Conservation (phyloP, 2,113 vertebrate species). For the Malurus melanocephalus region DNA sequence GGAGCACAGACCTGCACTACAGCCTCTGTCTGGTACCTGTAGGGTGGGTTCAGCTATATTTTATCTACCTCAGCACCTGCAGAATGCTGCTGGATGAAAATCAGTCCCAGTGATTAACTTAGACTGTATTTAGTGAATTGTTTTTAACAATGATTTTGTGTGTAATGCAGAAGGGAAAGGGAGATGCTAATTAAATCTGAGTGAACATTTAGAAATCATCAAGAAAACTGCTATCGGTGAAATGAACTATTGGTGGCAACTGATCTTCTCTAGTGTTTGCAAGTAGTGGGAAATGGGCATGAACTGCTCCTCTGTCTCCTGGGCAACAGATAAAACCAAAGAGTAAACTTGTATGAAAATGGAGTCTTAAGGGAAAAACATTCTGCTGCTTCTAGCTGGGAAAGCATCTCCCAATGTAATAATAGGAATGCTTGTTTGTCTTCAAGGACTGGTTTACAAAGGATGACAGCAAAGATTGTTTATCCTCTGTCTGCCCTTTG, state of each 20-base stretch:
- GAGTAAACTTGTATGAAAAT: not conserved
- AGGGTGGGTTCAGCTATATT: not conserved
- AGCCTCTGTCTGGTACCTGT: not conserved
- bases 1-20: not conserved
- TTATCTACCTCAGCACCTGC: not conserved
- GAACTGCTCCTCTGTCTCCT: not conserved
- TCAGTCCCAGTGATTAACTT: not conserved
- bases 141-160: not conserved
- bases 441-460: not conserved
- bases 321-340: not conserved
- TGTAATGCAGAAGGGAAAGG: not conserved
- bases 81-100: not conserved
- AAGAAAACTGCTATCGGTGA: not conserved
- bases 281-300: not conserved
- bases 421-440: not conserved
- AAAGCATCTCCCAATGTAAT: not conserved
- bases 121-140: not conserved
- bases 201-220: not conserved
- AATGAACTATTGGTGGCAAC: fast-evolving
- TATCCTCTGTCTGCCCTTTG: conserved; percentile 6
- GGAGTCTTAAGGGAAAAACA: not conserved
- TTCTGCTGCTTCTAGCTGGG: not conserved
- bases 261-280: not conserved
- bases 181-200: not conserved
- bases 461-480: not conserved